phyloP scores from a whole-genome alignment of 2,797 vertebrate species.

The Staurois parvus region DNA sequence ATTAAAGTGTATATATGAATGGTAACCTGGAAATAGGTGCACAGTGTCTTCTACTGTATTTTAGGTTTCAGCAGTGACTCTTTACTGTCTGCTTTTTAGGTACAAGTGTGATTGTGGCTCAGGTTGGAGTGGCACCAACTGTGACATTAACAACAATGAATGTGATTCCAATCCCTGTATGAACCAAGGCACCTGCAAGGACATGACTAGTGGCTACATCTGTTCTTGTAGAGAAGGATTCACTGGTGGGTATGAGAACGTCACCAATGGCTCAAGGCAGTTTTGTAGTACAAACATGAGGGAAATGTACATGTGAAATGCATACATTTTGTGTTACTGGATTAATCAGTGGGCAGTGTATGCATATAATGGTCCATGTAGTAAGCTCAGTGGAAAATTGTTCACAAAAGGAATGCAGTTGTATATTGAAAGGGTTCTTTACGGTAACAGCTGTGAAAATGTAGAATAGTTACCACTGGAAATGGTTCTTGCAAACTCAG shows the following conservation, averaged over 20 bases:
- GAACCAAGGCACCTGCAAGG: constrained; percentile 93
- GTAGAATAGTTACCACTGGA: too few species aligned
- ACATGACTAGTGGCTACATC: constrained; percentile 94
- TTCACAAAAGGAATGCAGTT: too few species aligned
- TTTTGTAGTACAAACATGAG: too few species aligned
- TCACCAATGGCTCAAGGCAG: too few species aligned
- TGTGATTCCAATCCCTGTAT: constrained; percentile 95
- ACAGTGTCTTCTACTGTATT: too few species aligned
- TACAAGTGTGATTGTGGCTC: constrained; percentile 91
- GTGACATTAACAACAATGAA: constrained; percentile 93
- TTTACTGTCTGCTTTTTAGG: constrained; percentile 68
- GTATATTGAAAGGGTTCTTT: too few species aligned
- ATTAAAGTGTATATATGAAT: not conserved
- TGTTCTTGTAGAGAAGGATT: constrained; percentile 92
- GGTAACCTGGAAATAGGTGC: not conserved
- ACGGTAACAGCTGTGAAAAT: too few species aligned
- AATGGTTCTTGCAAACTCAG: too few species aligned
- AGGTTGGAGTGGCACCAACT: constrained; percentile 93
- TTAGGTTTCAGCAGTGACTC: not conserved
- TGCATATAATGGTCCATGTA: not conserved
- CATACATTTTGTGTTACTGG: not conserved
- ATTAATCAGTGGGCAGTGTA: not conserved
- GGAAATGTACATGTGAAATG: too few species aligned
- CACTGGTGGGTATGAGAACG: constrained; percentile 81
- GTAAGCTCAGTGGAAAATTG: not conserved